phyloP scores from a whole-genome alignment of 1,140 invertebrate genomes.

The Oreohelix idahoensis region DNA sequence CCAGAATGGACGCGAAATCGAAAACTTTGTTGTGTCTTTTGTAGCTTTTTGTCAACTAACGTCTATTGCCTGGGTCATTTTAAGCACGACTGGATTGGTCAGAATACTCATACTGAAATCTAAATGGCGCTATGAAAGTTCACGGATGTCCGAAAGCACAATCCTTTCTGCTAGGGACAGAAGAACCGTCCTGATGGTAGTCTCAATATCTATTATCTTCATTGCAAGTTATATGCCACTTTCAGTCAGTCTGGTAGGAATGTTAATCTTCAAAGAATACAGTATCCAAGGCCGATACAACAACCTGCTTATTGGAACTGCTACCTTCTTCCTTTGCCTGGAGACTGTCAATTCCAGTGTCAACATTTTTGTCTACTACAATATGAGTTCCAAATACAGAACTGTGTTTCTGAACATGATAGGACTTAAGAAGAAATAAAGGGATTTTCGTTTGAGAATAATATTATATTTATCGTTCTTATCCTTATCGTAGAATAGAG shows the following conservation, averaged over 20 bases:
- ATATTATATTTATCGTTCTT: too few species aligned
- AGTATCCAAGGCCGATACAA: constrained; percentile 24
- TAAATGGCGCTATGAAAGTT: constrained; percentile 24
- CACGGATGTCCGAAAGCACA: not conserved
- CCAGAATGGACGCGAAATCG: not conserved
- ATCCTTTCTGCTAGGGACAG: not conserved
- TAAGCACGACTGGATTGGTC: constrained; percentile 22
- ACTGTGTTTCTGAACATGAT: not conserved
- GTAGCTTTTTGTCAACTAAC: constrained; percentile 10
- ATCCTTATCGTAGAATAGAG: too few species aligned
- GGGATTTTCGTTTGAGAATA: too few species aligned
- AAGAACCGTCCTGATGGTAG: constrained; percentile 30
- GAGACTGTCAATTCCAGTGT: constrained; percentile 25
- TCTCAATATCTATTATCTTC: constrained; percentile 28
- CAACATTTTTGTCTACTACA: too few species aligned
- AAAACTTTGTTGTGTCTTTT: constrained; percentile 22
- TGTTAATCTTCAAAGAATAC: constrained; percentile 9
- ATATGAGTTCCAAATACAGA: constrained; percentile 3
- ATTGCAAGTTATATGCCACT: constrained; percentile 24
- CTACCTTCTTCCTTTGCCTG: constrained; percentile 15
- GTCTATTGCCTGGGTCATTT: not conserved
- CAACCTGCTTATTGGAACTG: constrained; percentile 27
- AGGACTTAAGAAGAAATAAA: too few species aligned
- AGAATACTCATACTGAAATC: constrained; percentile 10
- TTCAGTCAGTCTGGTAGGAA: constrained; percentile 5